Evolutionary conservation across 2,888 invertebrate genomes (phyloP).

Genomic region (Meandrusa payeni): DNA sequence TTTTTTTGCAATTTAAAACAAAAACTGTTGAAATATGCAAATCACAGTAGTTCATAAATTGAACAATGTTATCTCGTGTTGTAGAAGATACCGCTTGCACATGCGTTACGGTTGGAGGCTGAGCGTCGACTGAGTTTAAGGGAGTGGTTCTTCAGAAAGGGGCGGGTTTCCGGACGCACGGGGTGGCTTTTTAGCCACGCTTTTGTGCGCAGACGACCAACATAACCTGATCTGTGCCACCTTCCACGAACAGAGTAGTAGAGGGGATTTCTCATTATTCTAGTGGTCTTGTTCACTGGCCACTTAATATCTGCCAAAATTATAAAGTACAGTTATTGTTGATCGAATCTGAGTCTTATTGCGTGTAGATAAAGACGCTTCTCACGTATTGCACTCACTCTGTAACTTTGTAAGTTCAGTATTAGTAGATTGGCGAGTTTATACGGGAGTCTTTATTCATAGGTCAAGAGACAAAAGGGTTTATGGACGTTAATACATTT

Average conservation of each 20-base stretch:
- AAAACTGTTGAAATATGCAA: neutral
- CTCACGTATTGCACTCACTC: neutral
- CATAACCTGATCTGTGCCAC: conserved; percentile 41
- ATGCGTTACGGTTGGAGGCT: conserved; percentile 39
- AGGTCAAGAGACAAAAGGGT: conserved; percentile 29
- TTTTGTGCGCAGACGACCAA: conserved; percentile 53
- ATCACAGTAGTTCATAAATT: conserved; percentile 7
- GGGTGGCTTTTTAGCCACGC: conserved; percentile 68
- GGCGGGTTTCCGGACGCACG: conserved; percentile 52
- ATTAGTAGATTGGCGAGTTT: conserved; percentile 29
- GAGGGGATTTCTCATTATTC: conserved; percentile 19
- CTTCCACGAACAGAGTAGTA: conserved; percentile 22
- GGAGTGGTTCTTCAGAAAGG: conserved; percentile 66
- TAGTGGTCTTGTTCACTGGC: conserved; percentile 37
- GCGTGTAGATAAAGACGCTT: conserved; percentile 23
- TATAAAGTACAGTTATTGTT: conserved; percentile 28
- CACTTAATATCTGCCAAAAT: conserved; percentile 44
- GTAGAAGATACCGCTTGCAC: conserved; percentile 27
- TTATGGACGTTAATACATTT: conserved; percentile 14
- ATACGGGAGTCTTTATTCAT: conserved; percentile 37
- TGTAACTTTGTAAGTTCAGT: conserved; percentile 21
- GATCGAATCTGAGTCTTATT: conserved; percentile 29
- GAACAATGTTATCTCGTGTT: conserved; percentile 18
- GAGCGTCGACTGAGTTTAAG: conserved; percentile 54
- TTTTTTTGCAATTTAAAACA: neutral